A percentile compares a stretch with the other conserved stretches of the same genome.
Conservation (phyloP, 1,140 invertebrate genomes). For the Drosophila watanabei region DNA sequence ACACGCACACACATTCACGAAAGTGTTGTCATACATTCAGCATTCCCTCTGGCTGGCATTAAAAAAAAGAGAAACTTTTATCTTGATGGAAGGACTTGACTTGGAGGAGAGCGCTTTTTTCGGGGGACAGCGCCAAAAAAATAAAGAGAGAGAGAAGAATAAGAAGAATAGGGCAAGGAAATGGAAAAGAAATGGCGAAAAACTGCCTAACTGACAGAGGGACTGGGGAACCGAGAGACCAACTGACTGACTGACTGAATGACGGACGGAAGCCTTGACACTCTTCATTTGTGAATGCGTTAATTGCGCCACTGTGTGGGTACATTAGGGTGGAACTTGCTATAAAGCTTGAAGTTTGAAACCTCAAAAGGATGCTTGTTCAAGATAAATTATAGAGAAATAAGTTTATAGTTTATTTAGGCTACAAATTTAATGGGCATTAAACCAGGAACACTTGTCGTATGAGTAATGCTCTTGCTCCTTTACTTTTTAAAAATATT, state of each 20-base stretch:
- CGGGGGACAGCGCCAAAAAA: constrained; percentile 24
- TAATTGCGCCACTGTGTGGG: constrained; percentile 65
- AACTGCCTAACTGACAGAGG: constrained; percentile 49
- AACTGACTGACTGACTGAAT: constrained; percentile 50
- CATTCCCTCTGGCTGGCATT: constrained; percentile 57
- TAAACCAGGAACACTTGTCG: background rate
- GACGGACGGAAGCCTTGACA: constrained; percentile 75
- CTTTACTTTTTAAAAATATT: background rate
- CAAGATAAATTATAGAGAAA: background rate
- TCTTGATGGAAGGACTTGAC: constrained; percentile 60
- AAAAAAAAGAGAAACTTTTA: constrained; percentile 40
- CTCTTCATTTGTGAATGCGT: constrained; percentile 84
- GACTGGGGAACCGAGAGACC: constrained; percentile 42
- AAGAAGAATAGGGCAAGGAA: constrained; percentile 26
- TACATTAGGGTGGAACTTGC: constrained; percentile 22
- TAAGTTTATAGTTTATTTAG: background rate
- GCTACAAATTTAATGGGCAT: too few species aligned
- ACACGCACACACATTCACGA: constrained; percentile 25
- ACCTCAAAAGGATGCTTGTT: background rate
- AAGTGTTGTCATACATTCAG: constrained; percentile 49
- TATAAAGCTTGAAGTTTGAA: background rate
- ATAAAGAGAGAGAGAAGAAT: constrained; percentile 15
- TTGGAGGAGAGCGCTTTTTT: constrained; percentile 44
- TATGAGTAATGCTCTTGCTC: background rate
- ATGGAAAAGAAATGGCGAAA: constrained; percentile 28